Evolutionary conservation across 1,140 invertebrate species (phyloP), one percentile per base, ranked within the genome.

Genomic region (Drosophila mojavensis): DNA sequence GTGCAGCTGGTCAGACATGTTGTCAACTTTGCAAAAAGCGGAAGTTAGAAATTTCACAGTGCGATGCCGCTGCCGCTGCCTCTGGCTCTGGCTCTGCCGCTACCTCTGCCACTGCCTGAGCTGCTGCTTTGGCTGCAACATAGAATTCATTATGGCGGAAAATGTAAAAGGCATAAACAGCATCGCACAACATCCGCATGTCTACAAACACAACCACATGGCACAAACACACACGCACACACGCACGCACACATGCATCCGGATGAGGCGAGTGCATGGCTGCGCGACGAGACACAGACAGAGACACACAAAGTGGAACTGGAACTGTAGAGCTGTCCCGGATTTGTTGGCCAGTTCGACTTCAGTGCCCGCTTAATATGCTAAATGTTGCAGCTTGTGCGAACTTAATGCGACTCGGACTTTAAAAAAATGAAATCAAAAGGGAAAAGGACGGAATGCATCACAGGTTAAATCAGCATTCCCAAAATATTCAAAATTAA

Each of bases 151-250:
- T 88, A 89, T 74, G 77, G 77, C 83, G 80, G 84, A 88, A 88
- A 88, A 88, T 88, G 83, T 88, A 89, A 88, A 88, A 83, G 84
- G 83, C 84, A 88, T 88, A 88, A 88, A 88, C 83, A 88, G 83
- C 83, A 88, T 89, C 79, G 73, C 83, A 89, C 83, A 88, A 88
- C 83, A 88, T 88, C 83, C 83, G 84, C 79, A 70, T 79, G 76
- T 78, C 76, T 69, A 77, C 68, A 68, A 24, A 28, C 20, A 39
- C 17, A 43, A 43, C 10, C 56, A 51, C 56, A 67, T 11, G 33
- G 33, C 43, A 24, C 28, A 30, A 1, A 2, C 20, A 24, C 20
- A 24, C 20, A 2, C 20, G 3, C 20, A 30, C 2, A 61, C 20
- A 71, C 20, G 43, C 30, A 30, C 20, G 39, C n/a, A 36, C 17